Evolutionary conservation across 2,888 invertebrate genomes (phyloP).

Genomic region (Torymus auratus): DNA sequence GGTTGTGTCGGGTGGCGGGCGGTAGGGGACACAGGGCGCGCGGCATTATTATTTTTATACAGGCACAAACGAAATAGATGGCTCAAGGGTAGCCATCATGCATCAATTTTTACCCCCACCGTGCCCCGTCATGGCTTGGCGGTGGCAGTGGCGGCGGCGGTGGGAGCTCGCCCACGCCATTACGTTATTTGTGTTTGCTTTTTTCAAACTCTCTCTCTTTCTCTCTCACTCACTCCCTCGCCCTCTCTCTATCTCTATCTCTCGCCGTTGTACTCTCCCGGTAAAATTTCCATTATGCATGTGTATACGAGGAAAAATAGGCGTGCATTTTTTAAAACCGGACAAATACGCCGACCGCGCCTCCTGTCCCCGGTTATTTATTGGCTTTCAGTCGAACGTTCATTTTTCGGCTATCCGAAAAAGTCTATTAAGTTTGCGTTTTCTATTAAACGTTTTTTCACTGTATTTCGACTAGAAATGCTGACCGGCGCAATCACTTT

Average conservation of each 20-base stretch:
- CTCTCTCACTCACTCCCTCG: too few species aligned
- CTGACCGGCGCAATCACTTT: too few species aligned
- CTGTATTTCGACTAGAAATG: not conserved
- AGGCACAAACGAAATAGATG: slow-evolving; percentile 58
- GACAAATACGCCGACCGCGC: slow-evolving; percentile 22
- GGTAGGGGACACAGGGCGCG: slow-evolving; percentile 1
- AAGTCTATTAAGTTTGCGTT: slow-evolving; percentile 11
- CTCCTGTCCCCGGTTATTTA: slow-evolving; percentile 20
- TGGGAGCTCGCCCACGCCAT: slow-evolving; percentile 55
- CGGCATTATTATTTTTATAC: slow-evolving; percentile 63
- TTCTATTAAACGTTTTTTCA: slow-evolving; percentile 11
- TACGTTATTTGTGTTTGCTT: slow-evolving; percentile 54
- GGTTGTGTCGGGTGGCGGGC: slow-evolving; percentile 44
- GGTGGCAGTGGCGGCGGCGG: too few species aligned
- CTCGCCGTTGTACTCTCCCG: too few species aligned
- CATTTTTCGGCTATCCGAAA: slow-evolving; percentile 29
- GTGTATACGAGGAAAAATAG: slow-evolving; percentile 22
- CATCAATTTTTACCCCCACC: slow-evolving; percentile 58
- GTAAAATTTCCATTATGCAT: slow-evolving; percentile 51
- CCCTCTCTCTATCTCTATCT: too few species aligned
- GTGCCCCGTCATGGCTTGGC: not conserved
- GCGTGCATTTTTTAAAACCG: slow-evolving; percentile 31
- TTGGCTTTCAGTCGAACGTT: slow-evolving; percentile 2
- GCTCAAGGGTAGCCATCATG: slow-evolving; percentile 65
- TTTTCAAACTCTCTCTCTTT: slow-evolving; percentile 39